These are phyloP conservation scores for Stenopsyche tienmushanensis DNA, from an alignment of 1,140 invertebrate genomes.

Conservation along the genomic window DNA sequence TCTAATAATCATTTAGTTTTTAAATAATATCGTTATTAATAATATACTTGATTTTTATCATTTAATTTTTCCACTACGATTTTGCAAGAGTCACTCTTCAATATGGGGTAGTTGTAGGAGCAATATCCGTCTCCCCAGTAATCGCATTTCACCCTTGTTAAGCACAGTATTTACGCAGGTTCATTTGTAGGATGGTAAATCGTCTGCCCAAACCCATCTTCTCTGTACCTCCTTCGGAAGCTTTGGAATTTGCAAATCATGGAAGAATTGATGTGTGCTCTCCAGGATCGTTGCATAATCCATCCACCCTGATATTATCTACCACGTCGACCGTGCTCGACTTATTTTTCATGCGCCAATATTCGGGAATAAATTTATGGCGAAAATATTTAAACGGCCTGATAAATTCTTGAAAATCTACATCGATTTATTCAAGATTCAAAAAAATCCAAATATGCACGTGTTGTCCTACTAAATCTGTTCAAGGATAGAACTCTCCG, in stretches of 20 bases:
- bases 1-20: too few species aligned
- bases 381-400: background rate
- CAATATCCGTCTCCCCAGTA: constrained; percentile 19
- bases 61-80: too few species aligned
- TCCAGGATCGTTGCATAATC: background rate
- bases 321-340: too few species aligned
- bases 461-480: too few species aligned
- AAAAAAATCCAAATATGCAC: too few species aligned
- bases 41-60: too few species aligned
- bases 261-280: constrained; percentile 11
- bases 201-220: constrained; percentile 3
- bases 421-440: too few species aligned
- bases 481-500: too few species aligned
- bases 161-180: constrained; percentile 33
- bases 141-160: constrained; percentile 36
- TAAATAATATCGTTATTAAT: too few species aligned
- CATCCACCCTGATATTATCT: background rate
- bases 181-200: constrained; percentile 27
- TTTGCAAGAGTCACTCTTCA: background rate
- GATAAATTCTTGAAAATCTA: background rate
- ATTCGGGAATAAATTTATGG: background rate
- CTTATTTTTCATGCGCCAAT: background rate
- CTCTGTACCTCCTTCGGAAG: background rate
- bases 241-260: constrained; percentile 26
- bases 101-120: constrained; percentile 1